Base-by-base conservation (phyloP, 2,797 vertebrate genomes). In the Spheniscus humboldti region DNA sequence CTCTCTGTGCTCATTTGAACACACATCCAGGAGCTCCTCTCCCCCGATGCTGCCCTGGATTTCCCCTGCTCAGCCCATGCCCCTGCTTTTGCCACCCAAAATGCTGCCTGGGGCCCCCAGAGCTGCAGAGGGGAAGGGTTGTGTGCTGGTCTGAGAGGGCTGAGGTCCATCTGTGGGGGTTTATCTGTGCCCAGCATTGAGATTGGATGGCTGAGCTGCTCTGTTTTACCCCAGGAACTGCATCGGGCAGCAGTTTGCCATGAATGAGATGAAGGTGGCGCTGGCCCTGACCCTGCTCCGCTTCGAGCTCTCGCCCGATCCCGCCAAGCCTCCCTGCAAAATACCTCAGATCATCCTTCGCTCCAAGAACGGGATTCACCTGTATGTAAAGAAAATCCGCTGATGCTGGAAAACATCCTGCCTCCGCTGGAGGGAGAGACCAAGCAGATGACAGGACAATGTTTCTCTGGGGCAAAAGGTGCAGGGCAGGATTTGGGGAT, bases 161-260 rank as follows among this genome's bases (percentile, higher is more conserved):
- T 77, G 73, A 55, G 25, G 1, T 25, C 28, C 2, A 6, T 57
- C 79, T 2, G 0, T 1, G 2, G 6, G 39, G n/a, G 4, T 69
- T 75, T 86, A 15, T 31, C 37, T 20, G 86, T 57, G 85, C 50
- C 82, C 79, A 37, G 47, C 63, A 1, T n/a, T 4, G 76, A 15
- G 13, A 0, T 41, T 37, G 7, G 13, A 19, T 45, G 74, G 35
- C 89, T 69, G 77, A 94, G n/a, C 41, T 45, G 56, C 64, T 69
- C n/a, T 6, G 2, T 86, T 78, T 71, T n/a, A 24, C 62, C 3
- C 7, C 95, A 99, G 99, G 97, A 99, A 99, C 83, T 99, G 99
- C 97, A 99, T 99, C 1, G 98, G 99, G 63, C 99, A 99, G 98
- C 98, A 94, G 91, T 99, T 99, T 20, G 98, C 99, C 94, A 98